Evolutionary conservation across 2,797 vertebrate species (phyloP), one percentile per base, ranked within the genome.

Genomic region (Gallinago nigripennis): DNA sequence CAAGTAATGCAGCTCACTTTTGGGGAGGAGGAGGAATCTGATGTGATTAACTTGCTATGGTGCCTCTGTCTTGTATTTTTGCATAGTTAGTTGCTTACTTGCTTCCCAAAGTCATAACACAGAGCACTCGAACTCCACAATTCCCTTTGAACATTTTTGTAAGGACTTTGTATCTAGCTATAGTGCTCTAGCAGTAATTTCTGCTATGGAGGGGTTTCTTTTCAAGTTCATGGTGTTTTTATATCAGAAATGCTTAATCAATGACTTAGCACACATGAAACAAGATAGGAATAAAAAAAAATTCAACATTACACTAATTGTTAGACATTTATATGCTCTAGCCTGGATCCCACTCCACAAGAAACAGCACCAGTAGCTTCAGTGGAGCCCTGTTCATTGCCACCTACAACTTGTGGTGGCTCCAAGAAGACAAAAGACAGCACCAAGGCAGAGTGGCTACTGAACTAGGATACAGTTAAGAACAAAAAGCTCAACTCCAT

Each of bases 281-380:
- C 33, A 81, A 80, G 50, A 43, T 41, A 63, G 3, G 7, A 75
- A 6, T 30, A 63, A 46, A 12, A 12, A 64, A 45, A 18, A 69
- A 31, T 63, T 68, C 19, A 94, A 73, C 24, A 63, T 54, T 31
- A 33, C 16, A 18, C 9, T 58, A 56, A 68, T 9, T 20, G 3
- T 78, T 31, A 54, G 63, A 45, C 3, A 46, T 30, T 23, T 51
- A 53, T 37, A 33, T 14, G 24, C 14, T 79, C 72, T 57, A 82
- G 39, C 18, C 25, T n/a, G 12, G 24, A 54, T 82, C 23, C 6
- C 0, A 0, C 37, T 58, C 46, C 8, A 48, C 35, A 85, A 43
- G 33, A 76, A 88, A 30, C 9, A 77, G 35, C 30, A 88, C 23
- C 5, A 63, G 30, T 19, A 48, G 8, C n/a, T 31, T 72, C 30